Conservation (phyloP, 2,113 vertebrate genomes). For the Machaerirhynchus nigripectus region DNA sequence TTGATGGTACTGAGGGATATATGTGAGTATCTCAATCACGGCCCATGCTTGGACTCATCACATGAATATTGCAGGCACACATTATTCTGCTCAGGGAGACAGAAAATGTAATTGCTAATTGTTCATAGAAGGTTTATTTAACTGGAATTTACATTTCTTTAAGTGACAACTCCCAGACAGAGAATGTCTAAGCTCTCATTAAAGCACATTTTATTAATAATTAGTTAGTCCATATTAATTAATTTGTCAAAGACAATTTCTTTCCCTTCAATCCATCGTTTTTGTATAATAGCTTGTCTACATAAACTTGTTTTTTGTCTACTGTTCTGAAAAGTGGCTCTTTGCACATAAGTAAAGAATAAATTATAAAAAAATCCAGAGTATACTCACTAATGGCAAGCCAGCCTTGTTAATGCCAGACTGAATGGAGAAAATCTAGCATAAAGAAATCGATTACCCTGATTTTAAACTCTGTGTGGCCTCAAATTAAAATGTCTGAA, state of each 20-base stretch:
- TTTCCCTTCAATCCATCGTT: background rate
- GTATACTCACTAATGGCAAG: background rate
- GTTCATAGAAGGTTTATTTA: constrained; percentile 49
- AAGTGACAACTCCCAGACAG: constrained; percentile 48
- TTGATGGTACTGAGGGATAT: background rate
- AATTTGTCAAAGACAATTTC: constrained; percentile 63
- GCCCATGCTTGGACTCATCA: background rate
- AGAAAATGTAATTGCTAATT: constrained; percentile 51
- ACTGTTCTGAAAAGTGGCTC: background rate
- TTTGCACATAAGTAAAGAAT: background rate
- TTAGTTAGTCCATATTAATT: constrained; percentile 51
- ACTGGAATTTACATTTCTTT: constrained; percentile 48
- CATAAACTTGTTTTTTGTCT: background rate
- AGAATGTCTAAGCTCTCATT: constrained; percentile 35
- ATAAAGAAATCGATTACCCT: background rate
- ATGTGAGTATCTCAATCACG: background rate
- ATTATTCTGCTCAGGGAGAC: constrained; percentile 57
- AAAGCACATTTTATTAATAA: constrained; percentile 56
- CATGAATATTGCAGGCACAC: background rate
- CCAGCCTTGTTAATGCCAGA: background rate
- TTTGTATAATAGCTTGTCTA: constrained; percentile 17
- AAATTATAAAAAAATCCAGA: background rate
- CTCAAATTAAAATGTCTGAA: background rate
- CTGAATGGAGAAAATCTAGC: background rate
- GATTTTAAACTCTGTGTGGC: background rate